These are phyloP conservation scores for Drosophila fulvimacula DNA, from an alignment of 2,888 invertebrate species.

Conservation along the genomic window DNA sequence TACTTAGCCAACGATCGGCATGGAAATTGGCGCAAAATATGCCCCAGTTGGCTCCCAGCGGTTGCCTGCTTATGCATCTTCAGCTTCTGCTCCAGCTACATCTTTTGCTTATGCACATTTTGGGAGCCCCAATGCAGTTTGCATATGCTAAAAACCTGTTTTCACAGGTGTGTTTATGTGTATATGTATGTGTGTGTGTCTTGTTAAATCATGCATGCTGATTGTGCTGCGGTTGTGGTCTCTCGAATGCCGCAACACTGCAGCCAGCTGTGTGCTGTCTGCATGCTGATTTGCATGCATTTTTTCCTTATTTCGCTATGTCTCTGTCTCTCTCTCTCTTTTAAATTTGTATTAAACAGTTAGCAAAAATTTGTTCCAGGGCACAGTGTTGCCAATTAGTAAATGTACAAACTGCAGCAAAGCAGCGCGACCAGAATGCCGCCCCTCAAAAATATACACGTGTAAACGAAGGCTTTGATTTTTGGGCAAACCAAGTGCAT, in stretches of 20 bases:
- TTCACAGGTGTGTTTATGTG: slow-evolving; percentile 21
- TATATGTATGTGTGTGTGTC: slow-evolving; percentile 35
- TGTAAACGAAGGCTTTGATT: slow-evolving; percentile 64
- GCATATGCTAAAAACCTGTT: slow-evolving; percentile 33
- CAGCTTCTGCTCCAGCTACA: slow-evolving; percentile 2
- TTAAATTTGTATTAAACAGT: slow-evolving; percentile 23
- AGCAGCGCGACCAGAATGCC: slow-evolving; percentile 19
- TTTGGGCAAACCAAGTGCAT: slow-evolving; percentile 57
- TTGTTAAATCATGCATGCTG: slow-evolving; percentile 80
- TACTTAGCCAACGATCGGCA: slow-evolving; percentile 61
- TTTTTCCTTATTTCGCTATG: not conserved
- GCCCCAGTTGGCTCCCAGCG: slow-evolving; percentile 64
- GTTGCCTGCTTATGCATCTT: slow-evolving; percentile 22
- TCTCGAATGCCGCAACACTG: slow-evolving; percentile 48
- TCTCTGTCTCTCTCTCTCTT: not conserved
- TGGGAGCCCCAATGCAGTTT: slow-evolving; percentile 50
- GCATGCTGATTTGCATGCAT: slow-evolving; percentile 47
- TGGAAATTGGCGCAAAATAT: slow-evolving; percentile 79
- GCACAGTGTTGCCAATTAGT: slow-evolving; percentile 42
- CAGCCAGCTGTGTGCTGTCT: slow-evolving; percentile 6
- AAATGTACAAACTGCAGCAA: slow-evolving; percentile 17
- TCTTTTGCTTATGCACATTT: slow-evolving; percentile 25
- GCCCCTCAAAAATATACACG: slow-evolving; percentile 10
- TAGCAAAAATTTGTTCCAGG: slow-evolving; percentile 12
- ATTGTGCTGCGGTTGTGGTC: slow-evolving; percentile 78